Evolutionary conservation across 2,113 vertebrate genomes (phyloP), one percentile per base, ranked within the genome.

Genomic region (Steatornis caripensis): DNA sequence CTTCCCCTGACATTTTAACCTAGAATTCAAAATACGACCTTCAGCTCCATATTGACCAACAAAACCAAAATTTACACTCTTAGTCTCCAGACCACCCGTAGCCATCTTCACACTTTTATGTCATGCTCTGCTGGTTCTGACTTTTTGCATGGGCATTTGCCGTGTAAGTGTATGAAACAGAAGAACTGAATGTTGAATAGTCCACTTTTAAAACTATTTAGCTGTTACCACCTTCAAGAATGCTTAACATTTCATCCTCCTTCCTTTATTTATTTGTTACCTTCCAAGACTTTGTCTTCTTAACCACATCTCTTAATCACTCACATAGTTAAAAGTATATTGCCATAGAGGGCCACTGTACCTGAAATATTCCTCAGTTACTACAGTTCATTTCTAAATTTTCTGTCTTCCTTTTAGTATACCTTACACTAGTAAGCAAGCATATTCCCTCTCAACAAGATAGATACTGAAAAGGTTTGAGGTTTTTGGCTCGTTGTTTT

Each of bases 321-420:
- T 71, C 23, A 61, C 34, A 65, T 57, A 57, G 30, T 57, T 61
- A 93, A 87, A 89, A 65, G n/a, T 30, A 39, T 71, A 84, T 37
- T 62, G 39, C 32, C 55, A 64, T 34, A 72, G 17, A 65, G 41
- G 48, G 43, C 19, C 46, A 93, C 23, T 49, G 14, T 17, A 83
- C 15, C 37, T 43, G 24, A 85, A 93, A 89, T 46, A 95, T 29
- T 70, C 51, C 48, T 84, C 62, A 64, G 60, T 78, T 65, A 87
- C 34, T 51, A 24, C 3, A 75, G 64, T 53, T 91, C 43, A 48
- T 1, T 1, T 83, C 23, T 90, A n/a, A 71, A 16, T 65, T 74
- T 89, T 74, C 43, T 82, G 9, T 55, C 45, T 86, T 88, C 37
- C 15, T 43, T 86, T 75, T 6, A 18, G 32, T n/a, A 69, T 8